These are phyloP conservation scores for Hydrotaea diabolus DNA, from an alignment of 2,888 invertebrate genomes.

Conservation along the genomic window DNA sequence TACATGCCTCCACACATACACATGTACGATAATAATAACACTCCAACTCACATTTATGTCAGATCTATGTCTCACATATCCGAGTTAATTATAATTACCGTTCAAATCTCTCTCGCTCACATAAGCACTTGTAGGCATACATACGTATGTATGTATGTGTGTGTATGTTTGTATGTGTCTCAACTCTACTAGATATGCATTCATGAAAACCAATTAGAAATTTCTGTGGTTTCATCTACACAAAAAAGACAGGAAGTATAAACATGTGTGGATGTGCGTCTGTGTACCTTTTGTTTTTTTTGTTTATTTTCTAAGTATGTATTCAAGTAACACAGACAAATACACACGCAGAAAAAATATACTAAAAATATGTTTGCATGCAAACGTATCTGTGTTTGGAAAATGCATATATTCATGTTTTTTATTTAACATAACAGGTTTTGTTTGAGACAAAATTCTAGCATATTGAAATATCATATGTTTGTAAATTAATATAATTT, in stretches of 20 bases:
- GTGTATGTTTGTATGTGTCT: not conserved
- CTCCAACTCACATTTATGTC: slow-evolving; percentile 48
- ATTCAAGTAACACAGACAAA: slow-evolving; percentile 44
- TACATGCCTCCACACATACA: not conserved
- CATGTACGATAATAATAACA: not conserved
- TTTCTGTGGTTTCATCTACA: slow-evolving; percentile 60
- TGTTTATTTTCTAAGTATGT: slow-evolving; percentile 8
- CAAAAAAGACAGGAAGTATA: slow-evolving; percentile 51
- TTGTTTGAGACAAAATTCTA: too few species aligned
- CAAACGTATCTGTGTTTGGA: too few species aligned
- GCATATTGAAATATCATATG: too few species aligned
- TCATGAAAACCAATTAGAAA: slow-evolving; percentile 69
- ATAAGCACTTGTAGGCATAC: not conserved
- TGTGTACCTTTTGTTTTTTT: not conserved
- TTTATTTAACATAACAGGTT: too few species aligned
- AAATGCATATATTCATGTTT: too few species aligned
- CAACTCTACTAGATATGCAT: slow-evolving; percentile 45
- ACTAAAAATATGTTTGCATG: too few species aligned
- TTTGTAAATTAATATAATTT: too few species aligned
- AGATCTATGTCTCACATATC: slow-evolving; percentile 57
- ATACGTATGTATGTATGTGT: not conserved
- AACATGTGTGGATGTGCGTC: not conserved
- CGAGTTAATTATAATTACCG: slow-evolving; percentile 66
- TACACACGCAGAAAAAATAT: not conserved
- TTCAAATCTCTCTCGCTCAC: slow-evolving; percentile 25